Evolutionary conservation across 2,113 vertebrate species (phyloP).

Genomic region (Eptesicus fuscus): DNA sequence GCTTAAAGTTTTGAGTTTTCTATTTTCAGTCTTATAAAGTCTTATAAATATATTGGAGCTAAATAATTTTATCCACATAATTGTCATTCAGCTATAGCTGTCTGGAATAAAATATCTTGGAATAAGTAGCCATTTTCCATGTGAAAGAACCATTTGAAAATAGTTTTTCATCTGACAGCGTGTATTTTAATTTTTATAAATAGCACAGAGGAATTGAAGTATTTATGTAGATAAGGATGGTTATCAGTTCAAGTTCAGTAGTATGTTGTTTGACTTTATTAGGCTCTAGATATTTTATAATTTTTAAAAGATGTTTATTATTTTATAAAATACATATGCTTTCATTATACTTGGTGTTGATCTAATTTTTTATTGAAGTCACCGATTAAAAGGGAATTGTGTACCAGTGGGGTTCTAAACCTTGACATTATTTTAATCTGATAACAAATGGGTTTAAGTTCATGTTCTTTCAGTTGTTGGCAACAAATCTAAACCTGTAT

Average conservation of each 20-base stretch:
- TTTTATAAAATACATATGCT: constrained; percentile 44
- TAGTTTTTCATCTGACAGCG: constrained; percentile 6
- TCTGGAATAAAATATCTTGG: constrained; percentile 30
- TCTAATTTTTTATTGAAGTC: constrained; percentile 73
- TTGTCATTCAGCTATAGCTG: constrained; percentile 10
- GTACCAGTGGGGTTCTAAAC: constrained; percentile 83
- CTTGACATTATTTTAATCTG: constrained; percentile 97
- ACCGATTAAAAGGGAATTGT: constrained; percentile 79
- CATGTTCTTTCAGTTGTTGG: constrained; percentile 92
- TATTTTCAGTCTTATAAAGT: constrained; percentile 7
- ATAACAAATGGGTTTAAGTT: constrained; percentile 99
- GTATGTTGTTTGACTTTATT: constrained; percentile 27
- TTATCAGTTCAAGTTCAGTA: neutral
- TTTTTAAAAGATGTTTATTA: constrained; percentile 20
- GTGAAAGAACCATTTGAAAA: constrained; percentile 14
- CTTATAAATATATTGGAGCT: constrained; percentile 13
- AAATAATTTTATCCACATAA: constrained; percentile 40
- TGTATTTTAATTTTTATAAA: constrained; percentile 46
- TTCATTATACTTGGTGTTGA: constrained; percentile 68
- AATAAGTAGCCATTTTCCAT: constrained; percentile 31
- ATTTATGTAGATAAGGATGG: neutral
- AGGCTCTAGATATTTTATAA: constrained; percentile 1
- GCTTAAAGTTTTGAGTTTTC: constrained; percentile 30
- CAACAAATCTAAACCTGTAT: constrained; percentile 94
- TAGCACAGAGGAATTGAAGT: constrained; percentile 3